Conservation (phyloP, 2,888 invertebrate genomes). For the Drosophila algonquin region DNA sequence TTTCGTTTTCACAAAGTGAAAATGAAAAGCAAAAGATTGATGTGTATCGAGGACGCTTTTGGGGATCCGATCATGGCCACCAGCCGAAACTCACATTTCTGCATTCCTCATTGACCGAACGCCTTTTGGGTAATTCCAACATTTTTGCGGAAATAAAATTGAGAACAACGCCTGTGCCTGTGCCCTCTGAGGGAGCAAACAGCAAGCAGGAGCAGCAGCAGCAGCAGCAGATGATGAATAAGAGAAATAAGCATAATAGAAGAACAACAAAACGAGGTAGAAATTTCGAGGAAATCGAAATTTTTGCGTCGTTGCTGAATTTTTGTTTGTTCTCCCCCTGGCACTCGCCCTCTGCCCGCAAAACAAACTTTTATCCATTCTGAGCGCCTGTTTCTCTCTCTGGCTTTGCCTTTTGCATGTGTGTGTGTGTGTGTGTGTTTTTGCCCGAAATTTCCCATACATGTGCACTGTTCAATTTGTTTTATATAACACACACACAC, state of each 20-base stretch:
- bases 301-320: constrained; percentile 75
- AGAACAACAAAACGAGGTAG: constrained; percentile 48
- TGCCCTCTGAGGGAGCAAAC: constrained; percentile 13
- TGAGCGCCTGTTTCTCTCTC: constrained; percentile 35
- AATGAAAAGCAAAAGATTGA: background rate
- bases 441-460: constrained; percentile 56
- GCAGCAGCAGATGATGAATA: constrained; percentile 36
- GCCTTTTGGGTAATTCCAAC: background rate
- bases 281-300: constrained; percentile 78
- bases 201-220: constrained; percentile 39
- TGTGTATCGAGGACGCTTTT: background rate
- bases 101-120: too few relatives aligned
- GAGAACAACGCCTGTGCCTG: background rate
- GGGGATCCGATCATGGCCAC: background rate
- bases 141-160: background rate
- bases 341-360: constrained; percentile 22
- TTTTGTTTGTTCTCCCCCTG: constrained; percentile 57
- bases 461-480: constrained; percentile 57
- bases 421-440: constrained; percentile 33
- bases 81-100: background rate
- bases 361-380: constrained; percentile 54
- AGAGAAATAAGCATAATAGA: constrained; percentile 70
- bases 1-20: constrained; percentile 16
- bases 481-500: constrained; percentile 63
- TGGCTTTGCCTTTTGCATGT: constrained; percentile 1